These are phyloP conservation scores for Cremastinae sp. DNA, from an alignment of 2,888 invertebrate species.

Conservation along the genomic window DNA sequence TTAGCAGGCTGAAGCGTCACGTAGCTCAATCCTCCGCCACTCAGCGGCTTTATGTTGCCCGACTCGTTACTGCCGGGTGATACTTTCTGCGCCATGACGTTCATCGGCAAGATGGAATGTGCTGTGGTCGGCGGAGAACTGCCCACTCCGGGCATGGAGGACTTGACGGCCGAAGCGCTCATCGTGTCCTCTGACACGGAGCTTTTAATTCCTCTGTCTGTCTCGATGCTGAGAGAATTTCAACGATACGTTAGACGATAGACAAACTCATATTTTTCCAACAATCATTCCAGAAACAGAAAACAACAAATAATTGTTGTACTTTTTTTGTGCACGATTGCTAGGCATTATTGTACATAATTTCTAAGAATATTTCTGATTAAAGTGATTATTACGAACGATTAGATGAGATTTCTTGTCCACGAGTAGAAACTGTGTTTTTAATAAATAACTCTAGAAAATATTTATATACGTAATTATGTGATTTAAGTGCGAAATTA, in stretches of 20 bases:
- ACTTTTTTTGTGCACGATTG: not conserved
- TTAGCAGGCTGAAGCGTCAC: conserved; percentile 75
- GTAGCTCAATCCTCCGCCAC: conserved; percentile 74
- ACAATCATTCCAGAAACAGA: not conserved
- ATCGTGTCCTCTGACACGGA: conserved; percentile 65
- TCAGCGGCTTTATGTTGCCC: conserved; percentile 74
- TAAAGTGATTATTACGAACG: not conserved
- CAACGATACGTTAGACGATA: conserved; percentile 44
- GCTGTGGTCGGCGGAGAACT: conserved; percentile 72
- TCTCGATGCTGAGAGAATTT: conserved; percentile 31
- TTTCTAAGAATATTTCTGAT: conserved; percentile 10
- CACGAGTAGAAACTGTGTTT: too few relatives aligned
- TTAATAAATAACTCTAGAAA: too few relatives aligned
- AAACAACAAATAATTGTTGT: not conserved
- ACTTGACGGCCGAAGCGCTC: conserved; percentile 79
- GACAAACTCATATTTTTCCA: not conserved
- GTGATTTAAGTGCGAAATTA: too few relatives aligned
- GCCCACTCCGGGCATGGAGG: conserved; percentile 78
- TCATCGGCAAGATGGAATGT: conserved; percentile 78
- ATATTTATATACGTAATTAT: too few relatives aligned
- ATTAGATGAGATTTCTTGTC: too few relatives aligned
- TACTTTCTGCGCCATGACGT: conserved; percentile 78
- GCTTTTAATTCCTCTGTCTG: conserved; percentile 2
- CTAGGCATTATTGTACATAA: not conserved
- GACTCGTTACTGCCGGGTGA: conserved; percentile 66